These are phyloP conservation scores for Poeciliopsis gracilis DNA, from an alignment of 2,797 vertebrate genomes.

Conservation along the genomic window DNA sequence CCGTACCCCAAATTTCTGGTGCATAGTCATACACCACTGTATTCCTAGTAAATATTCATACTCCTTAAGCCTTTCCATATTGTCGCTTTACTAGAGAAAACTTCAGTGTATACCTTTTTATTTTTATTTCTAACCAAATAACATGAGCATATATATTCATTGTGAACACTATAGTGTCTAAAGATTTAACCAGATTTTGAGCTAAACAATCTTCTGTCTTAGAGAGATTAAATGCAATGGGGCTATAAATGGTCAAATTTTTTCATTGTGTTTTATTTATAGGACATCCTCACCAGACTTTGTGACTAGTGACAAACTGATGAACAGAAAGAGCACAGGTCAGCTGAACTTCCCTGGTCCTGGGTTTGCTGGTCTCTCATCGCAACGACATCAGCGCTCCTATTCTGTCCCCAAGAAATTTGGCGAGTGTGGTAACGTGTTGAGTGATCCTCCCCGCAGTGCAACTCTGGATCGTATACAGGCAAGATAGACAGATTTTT, in stretches of 20 bases:
- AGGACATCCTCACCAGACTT: conserved; percentile 97
- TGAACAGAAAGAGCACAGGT: conserved; percentile 95
- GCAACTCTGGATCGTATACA: conserved; percentile 97
- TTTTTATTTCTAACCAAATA: neutral
- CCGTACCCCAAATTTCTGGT: neutral
- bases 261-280: conserved; percentile 12
- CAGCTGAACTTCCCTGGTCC: conserved; percentile 91
- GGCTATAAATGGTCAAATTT: neutral
- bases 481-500: conserved; percentile 45
- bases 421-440: conserved; percentile 87
- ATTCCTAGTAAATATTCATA: neutral
- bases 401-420: conserved; percentile 99
- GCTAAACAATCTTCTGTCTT: neutral
- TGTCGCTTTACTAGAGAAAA: neutral
- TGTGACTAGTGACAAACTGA: conserved; percentile 89
- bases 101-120: neutral
- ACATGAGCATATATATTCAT: neutral
- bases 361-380: conserved; percentile 82
- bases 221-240: neutral
- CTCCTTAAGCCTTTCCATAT: neutral
- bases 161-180: neutral
- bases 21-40: neutral
- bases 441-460: conserved; percentile 92
- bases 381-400: conserved; percentile 95
- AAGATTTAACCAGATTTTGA: neutral